Base-by-base conservation (phyloP, 2,113 vertebrate genomes). In the Aegotheles bennettii region DNA sequence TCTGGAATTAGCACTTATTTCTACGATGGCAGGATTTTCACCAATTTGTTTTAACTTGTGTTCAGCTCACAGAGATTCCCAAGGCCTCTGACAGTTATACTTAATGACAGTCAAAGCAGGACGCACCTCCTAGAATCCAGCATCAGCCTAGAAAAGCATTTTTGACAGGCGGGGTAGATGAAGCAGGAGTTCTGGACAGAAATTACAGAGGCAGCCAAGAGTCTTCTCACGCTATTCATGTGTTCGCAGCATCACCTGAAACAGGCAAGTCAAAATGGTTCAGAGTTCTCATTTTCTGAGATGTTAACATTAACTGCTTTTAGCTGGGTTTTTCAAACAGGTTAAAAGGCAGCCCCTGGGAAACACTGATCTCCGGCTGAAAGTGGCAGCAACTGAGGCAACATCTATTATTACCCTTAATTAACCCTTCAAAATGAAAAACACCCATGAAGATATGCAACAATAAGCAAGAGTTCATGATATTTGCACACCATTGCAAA, bases 151-250 rank as follows among this genome's bases (percentile, higher is more conserved):
- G 98, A 98, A 60, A 97, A 94, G 95, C 98, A 98, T 68, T 92
- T 98, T 38, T 96, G 95, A 97, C 98, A 98, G 53, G 98, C 97
- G 29, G 98, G 98, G 87, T 98, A 98, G 38, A 87, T 14, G 82
- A 98, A 98, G 96, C 88, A 97, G 21, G 97, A 97, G 92, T 98
- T 98, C 77, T 98, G 98, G 93, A 98, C 11, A 42, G 97, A 97
- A 96, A 98, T 96, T 43, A 98, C 97, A 35, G 98, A 98, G 79
- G 98, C 98, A 86, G 97, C 70, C 87, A 98, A 60, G 79, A 98
- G 95, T 64, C 84, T 89, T 81, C 97, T 96, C 80, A 81, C 91
- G 65, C 61, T 94, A 53, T 80, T 98, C 98, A 98, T 98, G 82
- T 73, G 95, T 60, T 96, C 91, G 59, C 60, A 83, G 36, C 5